phyloP scores from a whole-genome alignment of 2,888 invertebrate species.

The Mylabris sibirica region DNA sequence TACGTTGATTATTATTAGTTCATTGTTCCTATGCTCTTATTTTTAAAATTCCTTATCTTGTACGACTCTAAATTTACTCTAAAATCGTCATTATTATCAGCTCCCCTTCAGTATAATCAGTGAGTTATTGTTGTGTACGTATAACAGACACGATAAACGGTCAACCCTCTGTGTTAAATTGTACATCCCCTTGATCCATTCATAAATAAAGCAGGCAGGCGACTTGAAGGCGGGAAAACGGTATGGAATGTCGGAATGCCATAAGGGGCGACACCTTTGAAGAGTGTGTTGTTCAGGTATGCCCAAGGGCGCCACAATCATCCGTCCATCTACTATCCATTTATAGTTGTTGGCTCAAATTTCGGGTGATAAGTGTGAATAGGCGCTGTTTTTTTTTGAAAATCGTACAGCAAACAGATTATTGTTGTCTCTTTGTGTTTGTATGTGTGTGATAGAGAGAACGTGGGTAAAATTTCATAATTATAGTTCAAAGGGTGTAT shows the following conservation, averaged over 20 bases:
- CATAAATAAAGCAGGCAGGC: constrained; percentile 10
- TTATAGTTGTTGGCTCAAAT: background rate
- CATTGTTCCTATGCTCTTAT: background rate
- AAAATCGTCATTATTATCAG: background rate
- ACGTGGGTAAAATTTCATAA: background rate
- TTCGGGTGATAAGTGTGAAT: constrained; percentile 5
- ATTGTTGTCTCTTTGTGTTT: background rate
- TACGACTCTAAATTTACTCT: background rate
- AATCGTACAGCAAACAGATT: background rate
- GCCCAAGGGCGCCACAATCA: constrained; percentile 19
- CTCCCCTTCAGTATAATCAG: background rate
- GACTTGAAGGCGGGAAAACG: constrained; percentile 17
- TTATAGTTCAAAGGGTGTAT: background rate
- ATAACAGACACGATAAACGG: background rate
- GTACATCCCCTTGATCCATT: constrained; percentile 3
- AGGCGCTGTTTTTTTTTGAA: background rate
- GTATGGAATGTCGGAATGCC: constrained; percentile 16
- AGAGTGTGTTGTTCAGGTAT: constrained; percentile 17
- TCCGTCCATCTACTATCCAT: constrained; percentile 5
- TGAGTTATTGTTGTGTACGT: background rate
- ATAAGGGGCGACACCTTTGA: constrained; percentile 19
- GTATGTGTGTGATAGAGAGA: background rate
- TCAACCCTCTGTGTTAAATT: background rate
- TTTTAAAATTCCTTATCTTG: background rate
- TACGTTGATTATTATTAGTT: background rate